Evolutionary conservation across 2,888 invertebrate genomes (phyloP).

Genomic region (Pterostichus niger): DNA sequence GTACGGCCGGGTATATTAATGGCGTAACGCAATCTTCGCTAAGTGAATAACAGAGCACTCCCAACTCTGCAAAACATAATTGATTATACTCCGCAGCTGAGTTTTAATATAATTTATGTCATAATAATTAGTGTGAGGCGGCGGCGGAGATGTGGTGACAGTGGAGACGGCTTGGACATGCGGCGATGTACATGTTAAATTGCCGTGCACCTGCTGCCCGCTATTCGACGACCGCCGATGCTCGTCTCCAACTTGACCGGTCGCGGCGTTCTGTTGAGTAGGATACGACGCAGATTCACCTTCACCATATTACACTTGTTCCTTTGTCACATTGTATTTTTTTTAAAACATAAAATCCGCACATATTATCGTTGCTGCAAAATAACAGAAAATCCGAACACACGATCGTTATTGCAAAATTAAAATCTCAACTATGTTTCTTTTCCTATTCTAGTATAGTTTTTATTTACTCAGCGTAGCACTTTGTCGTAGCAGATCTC

Average conservation of each 20-base stretch:
- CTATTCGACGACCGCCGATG: not conserved
- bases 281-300: not conserved
- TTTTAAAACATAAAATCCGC: too few species aligned
- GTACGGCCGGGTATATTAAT: conserved; percentile 53
- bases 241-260: conserved; percentile 40
- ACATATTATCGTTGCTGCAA: too few species aligned
- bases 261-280: not conserved
- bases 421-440: too few species aligned
- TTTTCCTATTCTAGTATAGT: too few species aligned
- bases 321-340: too few species aligned
- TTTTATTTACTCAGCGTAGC: too few species aligned
- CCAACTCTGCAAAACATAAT: conserved; percentile 71
- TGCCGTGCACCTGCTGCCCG: conserved; percentile 67
- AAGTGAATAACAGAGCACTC: conserved; percentile 66
- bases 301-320: not conserved
- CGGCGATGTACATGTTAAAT: conserved; percentile 71
- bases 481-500: too few species aligned
- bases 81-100: conserved; percentile 72
- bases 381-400: too few species aligned
- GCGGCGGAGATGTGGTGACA: conserved; percentile 68
- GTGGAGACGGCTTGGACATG: conserved; percentile 71
- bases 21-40: conserved; percentile 66
- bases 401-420: too few species aligned
- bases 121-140: conserved; percentile 74
- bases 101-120: conserved; percentile 76